Evolutionary conservation across 2,113 vertebrate species (phyloP).

Genomic region (Neoarius graeffei): DNA sequence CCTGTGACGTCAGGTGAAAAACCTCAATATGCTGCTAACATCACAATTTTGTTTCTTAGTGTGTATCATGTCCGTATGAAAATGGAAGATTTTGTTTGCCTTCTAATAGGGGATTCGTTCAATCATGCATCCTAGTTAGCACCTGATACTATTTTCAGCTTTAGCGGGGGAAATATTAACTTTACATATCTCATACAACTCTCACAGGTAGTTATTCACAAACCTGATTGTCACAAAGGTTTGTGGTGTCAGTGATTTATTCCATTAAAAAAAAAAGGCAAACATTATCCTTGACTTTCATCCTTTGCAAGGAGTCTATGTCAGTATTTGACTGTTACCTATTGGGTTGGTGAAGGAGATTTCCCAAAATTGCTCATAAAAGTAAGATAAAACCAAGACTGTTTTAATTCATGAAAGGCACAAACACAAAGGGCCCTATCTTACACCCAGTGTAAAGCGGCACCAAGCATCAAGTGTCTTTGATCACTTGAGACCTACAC

Average conservation of each 20-base stretch:
- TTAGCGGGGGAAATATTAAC: not conserved
- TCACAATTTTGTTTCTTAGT: not conserved
- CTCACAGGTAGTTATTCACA: not conserved
- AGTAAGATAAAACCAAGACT: not conserved
- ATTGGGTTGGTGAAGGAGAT: not conserved
- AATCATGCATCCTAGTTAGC: not conserved
- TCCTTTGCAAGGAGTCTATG: not conserved
- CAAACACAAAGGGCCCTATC: not conserved
- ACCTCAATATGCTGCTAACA: not conserved
- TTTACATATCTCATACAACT: not conserved
- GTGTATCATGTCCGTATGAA: slow-evolving; percentile 7
- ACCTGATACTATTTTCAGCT: slow-evolving; percentile 3
- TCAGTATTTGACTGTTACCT: not conserved
- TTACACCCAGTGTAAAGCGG: too few species aligned
- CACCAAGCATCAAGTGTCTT: too few species aligned
- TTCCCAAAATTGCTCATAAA: not conserved
- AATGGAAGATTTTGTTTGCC: not conserved
- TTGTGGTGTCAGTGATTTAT: not conserved
- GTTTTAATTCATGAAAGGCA: not conserved
- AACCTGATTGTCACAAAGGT: not conserved
- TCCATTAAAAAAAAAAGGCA: not conserved
- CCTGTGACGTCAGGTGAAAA: too few species aligned
- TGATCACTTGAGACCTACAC: too few species aligned
- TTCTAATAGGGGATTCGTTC: not conserved
- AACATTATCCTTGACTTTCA: not conserved